Evolutionary conservation across 1,140 invertebrate species (phyloP).

Genomic region (Drosophila insularis): DNA sequence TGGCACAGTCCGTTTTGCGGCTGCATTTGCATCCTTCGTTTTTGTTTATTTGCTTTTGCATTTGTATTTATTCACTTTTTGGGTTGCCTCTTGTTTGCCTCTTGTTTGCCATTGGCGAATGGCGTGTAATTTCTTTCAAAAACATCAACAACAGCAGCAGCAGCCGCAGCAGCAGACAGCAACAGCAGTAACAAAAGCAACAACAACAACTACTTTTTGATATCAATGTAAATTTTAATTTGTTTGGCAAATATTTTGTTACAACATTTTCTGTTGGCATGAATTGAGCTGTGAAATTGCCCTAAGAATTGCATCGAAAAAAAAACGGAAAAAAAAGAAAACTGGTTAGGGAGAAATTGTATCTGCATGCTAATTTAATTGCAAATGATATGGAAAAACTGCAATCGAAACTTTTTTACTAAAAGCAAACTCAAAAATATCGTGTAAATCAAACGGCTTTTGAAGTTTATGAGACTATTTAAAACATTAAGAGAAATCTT

Average conservation of each 20-base stretch:
- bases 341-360: neutral
- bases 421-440: neutral
- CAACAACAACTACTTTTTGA: conserved; percentile 40
- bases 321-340: conserved; percentile 5
- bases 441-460: neutral
- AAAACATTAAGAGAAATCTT: neutral
- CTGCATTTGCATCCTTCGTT: conserved; percentile 40
- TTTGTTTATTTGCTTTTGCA: conserved; percentile 56
- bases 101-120: conserved; percentile 66
- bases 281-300: conserved; percentile 61
- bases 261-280: conserved; percentile 49
- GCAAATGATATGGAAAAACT: conserved; percentile 34
- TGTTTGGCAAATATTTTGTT: conserved; percentile 73
- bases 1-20: conserved; percentile 18
- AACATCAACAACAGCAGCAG: conserved; percentile 55
- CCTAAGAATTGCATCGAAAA: conserved; percentile 17
- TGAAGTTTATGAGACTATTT: neutral
- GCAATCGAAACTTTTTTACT: conserved; percentile 1
- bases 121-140: conserved; percentile 70
- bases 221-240: conserved; percentile 81
- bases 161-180: conserved; percentile 18
- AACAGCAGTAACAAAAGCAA: neutral
- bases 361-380: conserved; percentile 35
- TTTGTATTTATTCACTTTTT: conserved; percentile 70
- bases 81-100: conserved; percentile 33